Percentiles rank a stretch among this genome's conserved stretches.
phyloP scores from a whole-genome alignment of 2,888 invertebrate genomes.

The Chorisops tibialis region DNA sequence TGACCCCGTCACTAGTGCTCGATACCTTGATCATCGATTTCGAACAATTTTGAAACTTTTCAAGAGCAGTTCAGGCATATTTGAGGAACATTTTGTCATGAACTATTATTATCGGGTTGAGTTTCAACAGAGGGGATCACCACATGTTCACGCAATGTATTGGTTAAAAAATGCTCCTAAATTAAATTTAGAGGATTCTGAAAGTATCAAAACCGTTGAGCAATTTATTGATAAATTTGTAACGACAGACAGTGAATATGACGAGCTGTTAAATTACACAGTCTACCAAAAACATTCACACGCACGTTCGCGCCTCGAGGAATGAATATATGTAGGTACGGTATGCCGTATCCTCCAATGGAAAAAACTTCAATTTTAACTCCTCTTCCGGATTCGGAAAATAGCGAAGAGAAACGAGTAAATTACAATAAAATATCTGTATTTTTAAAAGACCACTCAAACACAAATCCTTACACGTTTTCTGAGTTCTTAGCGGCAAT shows the following conservation, averaged over 20 bases:
- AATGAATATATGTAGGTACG: no score
- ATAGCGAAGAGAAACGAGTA: no score
- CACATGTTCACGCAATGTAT: constrained; percentile 29
- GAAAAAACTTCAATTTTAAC: no score
- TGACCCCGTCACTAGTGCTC: constrained; percentile 38
- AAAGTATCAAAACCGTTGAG: neutral
- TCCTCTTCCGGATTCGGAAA: no score
- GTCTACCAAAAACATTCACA: no score
- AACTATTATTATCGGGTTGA: no score
- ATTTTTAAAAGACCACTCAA: neutral
- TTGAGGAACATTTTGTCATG: constrained; percentile 21
- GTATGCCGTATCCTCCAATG: no score
- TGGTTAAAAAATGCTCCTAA: constrained; percentile 26
- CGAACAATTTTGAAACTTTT: constrained; percentile 11
- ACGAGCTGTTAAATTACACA: no score
- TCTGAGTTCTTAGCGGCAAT: neutral
- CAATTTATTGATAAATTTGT: no score
- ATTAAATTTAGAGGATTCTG: neutral
- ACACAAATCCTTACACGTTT: neutral
- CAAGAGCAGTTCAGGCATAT: constrained; percentile 20
- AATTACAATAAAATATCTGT: no score
- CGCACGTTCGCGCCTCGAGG: no score
- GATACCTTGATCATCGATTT: constrained; percentile 18
- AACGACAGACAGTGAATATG: no score
- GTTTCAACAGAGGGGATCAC: constrained; percentile 28